Percentiles rank a stretch among this genome's conserved stretches.
Evolutionary conservation across 2,113 vertebrate species (phyloP).

Genomic region (Eurypyga helias): DNA sequence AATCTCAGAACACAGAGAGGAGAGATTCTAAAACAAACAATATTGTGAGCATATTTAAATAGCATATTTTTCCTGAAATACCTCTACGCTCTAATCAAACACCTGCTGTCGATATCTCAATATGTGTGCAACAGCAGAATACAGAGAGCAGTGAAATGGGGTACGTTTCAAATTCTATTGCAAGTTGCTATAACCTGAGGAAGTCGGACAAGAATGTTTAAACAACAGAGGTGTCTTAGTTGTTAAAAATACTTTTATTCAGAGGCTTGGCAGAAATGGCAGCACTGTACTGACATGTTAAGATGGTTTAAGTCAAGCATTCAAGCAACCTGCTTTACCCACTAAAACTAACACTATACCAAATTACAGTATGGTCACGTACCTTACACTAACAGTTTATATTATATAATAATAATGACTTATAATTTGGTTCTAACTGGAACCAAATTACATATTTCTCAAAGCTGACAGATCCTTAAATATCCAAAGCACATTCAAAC

Average conservation of each 20-base stretch:
- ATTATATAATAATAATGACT: not conserved
- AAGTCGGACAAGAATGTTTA: not conserved
- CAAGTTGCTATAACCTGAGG: not conserved
- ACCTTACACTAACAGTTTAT: not conserved
- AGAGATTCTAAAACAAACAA: conserved; percentile 23
- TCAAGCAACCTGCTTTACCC: not conserved
- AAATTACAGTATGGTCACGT: rapidly evolving
- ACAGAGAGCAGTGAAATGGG: not conserved
- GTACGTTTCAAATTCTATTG: not conserved
- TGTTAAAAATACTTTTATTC: not conserved
- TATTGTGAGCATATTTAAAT: not conserved
- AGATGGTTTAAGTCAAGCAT: not conserved
- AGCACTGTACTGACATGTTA: not conserved
- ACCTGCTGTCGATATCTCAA: not conserved
- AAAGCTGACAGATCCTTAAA: not conserved
- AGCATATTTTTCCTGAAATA: not conserved
- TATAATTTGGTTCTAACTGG: not conserved
- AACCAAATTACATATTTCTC: not conserved
- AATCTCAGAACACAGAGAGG: conserved; percentile 15
- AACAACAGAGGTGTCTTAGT: not conserved
- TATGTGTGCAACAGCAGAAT: not conserved
- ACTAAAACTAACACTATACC: not conserved
- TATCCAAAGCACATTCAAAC: not conserved
- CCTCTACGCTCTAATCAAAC: not conserved
- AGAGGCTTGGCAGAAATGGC: not conserved